A percentile compares a stretch with the other conserved stretches of the same genome.
Evolutionary conservation across 53 echinoderm and acorn worm genomes (phyloP).

Genomic region (Actinopyga echinites): DNA sequence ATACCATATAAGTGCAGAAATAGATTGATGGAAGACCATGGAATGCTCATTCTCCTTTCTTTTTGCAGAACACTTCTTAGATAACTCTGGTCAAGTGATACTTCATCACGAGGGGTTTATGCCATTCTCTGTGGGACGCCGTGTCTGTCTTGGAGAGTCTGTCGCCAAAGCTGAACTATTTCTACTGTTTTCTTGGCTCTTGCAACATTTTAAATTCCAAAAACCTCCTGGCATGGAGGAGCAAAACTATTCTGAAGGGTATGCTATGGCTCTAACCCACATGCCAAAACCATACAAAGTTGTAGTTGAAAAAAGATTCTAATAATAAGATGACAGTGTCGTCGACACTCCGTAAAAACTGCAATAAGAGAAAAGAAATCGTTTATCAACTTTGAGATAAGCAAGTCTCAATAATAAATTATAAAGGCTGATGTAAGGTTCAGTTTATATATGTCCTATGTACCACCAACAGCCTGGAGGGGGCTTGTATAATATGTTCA

Average conservation of each 20-base stretch:
- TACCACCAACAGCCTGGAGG: too few relatives aligned
- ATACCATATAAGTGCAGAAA: too few relatives aligned
- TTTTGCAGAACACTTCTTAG: constrained; percentile 55
- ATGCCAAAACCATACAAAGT: background rate
- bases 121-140: constrained; percentile 60
- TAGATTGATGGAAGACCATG: too few relatives aligned
- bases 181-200: constrained; percentile 58
- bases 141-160: constrained; percentile 67
- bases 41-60: background rate
- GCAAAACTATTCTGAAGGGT: background rate
- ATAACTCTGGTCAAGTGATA: constrained; percentile 49
- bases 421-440: too few relatives aligned
- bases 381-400: too few relatives aligned
- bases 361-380: too few relatives aligned
- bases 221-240: constrained; percentile 54
- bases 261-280: background rate
- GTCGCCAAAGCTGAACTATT: constrained; percentile 67
- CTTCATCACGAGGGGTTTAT: constrained; percentile 60
- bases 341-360: too few relatives aligned
- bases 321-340: too few relatives aligned
- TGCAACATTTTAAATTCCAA: constrained; percentile 57
- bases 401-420: too few relatives aligned
- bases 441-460: too few relatives aligned
- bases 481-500: too few relatives aligned
- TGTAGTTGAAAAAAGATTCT: background rate